These are phyloP conservation scores for Telmatherina bonti DNA, from an alignment of 2,797 vertebrate genomes.

Conservation along the genomic window DNA sequence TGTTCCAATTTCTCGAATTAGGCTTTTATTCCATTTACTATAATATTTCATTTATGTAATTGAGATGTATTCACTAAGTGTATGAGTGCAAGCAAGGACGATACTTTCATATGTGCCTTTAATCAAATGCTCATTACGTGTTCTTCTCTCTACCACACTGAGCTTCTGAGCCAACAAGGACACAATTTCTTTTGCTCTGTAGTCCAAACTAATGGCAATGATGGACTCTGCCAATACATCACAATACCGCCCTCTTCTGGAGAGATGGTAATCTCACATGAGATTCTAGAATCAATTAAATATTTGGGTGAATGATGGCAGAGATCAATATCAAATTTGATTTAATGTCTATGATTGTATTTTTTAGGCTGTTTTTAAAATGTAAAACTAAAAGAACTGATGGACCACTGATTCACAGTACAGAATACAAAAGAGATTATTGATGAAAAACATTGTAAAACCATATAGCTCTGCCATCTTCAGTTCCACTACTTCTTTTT, in stretches of 20 bases:
- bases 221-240: conserved; percentile 2
- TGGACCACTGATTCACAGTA: neutral
- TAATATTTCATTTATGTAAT: neutral
- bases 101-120: neutral
- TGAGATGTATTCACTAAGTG: neutral
- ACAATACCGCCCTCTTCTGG: conserved; percentile 53
- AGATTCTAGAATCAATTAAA: neutral
- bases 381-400: neutral
- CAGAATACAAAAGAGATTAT: neutral
- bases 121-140: conserved; percentile 6
- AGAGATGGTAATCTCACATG: neutral
- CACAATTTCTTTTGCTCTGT: neutral
- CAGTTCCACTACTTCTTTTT: neutral
- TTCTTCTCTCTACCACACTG: conserved; percentile 5
- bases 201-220: neutral
- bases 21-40: neutral
- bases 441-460: neutral
- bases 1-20: no score
- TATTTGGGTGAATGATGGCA: neutral
- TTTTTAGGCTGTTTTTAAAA: no score
- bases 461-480: neutral
- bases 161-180: neutral
- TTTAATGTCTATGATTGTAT: neutral
- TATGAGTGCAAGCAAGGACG: neutral
- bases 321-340: neutral